A percentile compares a stretch with the other conserved stretches of the same genome.
Evolutionary conservation across 2,113 vertebrate genomes (phyloP).

Genomic region (Oryzias woworae): DNA sequence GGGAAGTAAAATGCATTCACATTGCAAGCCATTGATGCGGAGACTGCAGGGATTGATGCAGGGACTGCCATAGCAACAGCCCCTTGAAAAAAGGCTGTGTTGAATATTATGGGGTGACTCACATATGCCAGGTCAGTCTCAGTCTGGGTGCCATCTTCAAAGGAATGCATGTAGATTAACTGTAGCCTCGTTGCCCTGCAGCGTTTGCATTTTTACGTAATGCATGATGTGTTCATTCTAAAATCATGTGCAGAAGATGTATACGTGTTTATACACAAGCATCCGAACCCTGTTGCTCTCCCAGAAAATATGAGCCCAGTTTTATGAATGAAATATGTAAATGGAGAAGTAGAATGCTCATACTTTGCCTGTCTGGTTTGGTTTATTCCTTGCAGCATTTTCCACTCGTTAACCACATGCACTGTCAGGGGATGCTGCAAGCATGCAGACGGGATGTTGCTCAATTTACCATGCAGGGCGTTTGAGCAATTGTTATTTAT

Average conservation of each 20-base stretch:
- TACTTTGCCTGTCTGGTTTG: conserved; percentile 16
- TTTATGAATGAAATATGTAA: conserved; percentile 63
- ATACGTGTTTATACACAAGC: conserved; percentile 5
- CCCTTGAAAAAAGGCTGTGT: conserved; percentile 67
- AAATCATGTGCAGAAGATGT: conserved; percentile 6
- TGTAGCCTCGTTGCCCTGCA: neutral
- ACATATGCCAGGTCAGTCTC: conserved; percentile 43
- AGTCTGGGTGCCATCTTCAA: conserved; percentile 35
- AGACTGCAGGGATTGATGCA: no score
- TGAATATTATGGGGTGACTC: conserved; percentile 79
- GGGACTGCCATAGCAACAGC: conserved; percentile 70
- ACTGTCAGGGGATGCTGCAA: conserved; percentile 16
- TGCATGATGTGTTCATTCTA: conserved; percentile 5
- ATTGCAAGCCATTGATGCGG: conserved; percentile 70
- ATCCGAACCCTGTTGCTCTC: conserved; percentile 21
- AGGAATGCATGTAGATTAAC: neutral
- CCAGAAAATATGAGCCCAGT: conserved; percentile 20
- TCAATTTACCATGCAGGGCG: neutral
- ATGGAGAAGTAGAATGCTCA: conserved; percentile 56
- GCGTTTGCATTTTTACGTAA: neutral
- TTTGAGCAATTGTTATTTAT: no score
- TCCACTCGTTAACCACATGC: conserved; percentile 16
- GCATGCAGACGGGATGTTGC: conserved; percentile 13
- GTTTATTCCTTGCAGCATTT: conserved; percentile 17
- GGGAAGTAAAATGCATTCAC: conserved; percentile 52